Percentiles rank a stretch among this genome's conserved stretches.
These are phyloP conservation scores for Numenius arquata DNA, from an alignment of 2,113 vertebrate genomes.

Conservation along the genomic window DNA sequence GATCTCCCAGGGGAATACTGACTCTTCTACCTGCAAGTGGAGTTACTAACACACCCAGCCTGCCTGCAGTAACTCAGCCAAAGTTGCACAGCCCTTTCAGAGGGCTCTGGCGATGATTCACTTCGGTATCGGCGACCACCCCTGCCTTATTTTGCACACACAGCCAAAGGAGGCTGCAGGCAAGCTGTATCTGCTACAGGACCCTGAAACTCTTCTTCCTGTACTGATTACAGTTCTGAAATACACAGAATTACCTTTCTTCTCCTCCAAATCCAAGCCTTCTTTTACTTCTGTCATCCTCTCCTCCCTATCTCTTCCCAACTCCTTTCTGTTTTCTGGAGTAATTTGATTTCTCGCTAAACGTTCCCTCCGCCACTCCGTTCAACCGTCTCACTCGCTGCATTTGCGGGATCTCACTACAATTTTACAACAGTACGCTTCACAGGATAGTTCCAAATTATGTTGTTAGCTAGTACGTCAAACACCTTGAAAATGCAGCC, in stretches of 20 bases:
- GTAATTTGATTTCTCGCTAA: neutral
- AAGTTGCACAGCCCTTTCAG: neutral
- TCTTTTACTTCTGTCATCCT: neutral
- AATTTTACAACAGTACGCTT: neutral
- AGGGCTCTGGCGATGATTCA: neutral
- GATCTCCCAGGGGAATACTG: neutral
- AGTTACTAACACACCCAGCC: neutral
- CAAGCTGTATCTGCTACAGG: neutral
- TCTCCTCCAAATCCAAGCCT: neutral
- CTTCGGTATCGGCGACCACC: neutral
- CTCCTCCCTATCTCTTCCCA: neutral
- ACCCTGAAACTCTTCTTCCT: neutral
- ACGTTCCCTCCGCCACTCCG: neutral
- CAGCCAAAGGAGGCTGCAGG: neutral
- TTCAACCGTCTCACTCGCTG: neutral
- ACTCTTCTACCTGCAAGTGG: fast-evolving
- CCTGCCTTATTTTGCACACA: neutral
- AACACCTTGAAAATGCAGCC: neutral
- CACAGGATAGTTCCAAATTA: neutral
- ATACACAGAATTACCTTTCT: neutral
- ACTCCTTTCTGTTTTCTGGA: neutral
- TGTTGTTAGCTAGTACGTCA: neutral
- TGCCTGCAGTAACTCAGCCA: neutral
- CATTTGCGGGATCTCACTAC: neutral
- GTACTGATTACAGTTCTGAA: fast-evolving